Evolutionary conservation across 92 coral and sea anemone species (phyloP).

Genomic region (Heliopora coerulea): DNA sequence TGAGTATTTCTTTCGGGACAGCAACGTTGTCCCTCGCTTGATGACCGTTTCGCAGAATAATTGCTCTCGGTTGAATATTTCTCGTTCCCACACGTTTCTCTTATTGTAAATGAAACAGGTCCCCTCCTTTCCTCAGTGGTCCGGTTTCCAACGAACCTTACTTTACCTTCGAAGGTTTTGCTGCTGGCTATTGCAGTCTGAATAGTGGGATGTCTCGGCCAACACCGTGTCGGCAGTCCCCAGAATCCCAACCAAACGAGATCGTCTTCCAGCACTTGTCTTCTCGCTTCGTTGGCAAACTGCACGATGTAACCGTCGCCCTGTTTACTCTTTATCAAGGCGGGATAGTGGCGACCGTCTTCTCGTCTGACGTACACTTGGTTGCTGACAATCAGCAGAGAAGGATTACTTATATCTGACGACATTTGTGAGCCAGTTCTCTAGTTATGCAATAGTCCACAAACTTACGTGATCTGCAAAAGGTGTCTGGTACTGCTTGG

Average conservation of each 20-base stretch:
- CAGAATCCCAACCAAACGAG: slow-evolving; percentile 5
- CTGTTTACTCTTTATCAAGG: slow-evolving; percentile 7
- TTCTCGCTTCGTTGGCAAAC: background rate
- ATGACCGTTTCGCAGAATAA: too few relatives aligned
- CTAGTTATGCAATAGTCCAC: too few relatives aligned
- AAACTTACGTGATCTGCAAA: too few relatives aligned
- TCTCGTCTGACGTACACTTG: slow-evolving; percentile 23
- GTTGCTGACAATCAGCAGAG: slow-evolving; percentile 5
- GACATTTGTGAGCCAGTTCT: background rate
- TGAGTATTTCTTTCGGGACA: too few relatives aligned
- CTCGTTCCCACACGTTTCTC: background rate
- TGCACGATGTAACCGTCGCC: background rate
- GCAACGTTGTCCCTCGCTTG: too few relatives aligned
- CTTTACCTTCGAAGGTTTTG: background rate
- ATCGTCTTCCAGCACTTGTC: background rate
- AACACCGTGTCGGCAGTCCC: background rate
- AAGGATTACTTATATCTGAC: background rate
- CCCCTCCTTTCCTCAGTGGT: background rate
- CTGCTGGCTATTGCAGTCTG: background rate
- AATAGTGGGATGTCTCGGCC: background rate
- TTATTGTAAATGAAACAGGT: background rate
- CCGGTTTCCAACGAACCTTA: background rate
- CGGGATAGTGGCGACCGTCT: slow-evolving; percentile 22
- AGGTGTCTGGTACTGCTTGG: too few relatives aligned
- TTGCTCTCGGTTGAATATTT: background rate